Evolutionary conservation across 2,888 invertebrate species (phyloP).

Genomic region (Hyppa rectilinea): DNA sequence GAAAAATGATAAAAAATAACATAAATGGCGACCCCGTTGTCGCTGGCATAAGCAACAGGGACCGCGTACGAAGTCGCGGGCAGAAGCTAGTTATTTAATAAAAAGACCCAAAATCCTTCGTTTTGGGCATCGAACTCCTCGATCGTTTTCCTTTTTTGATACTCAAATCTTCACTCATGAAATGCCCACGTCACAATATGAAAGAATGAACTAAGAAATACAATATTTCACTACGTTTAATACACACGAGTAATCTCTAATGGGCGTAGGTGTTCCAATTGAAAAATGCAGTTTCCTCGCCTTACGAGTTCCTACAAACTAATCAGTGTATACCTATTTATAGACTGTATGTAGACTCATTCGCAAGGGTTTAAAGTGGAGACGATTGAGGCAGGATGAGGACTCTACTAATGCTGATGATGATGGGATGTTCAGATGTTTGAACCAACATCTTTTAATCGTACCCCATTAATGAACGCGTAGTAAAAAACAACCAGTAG

Average conservation of each 20-base stretch:
- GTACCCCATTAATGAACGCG: no score
- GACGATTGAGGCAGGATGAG: constrained; percentile 28
- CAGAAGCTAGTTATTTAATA: no score
- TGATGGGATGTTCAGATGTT: not conserved
- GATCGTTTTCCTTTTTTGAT: not conserved
- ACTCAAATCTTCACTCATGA: not conserved
- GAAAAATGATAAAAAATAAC: no score
- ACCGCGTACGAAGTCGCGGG: no score
- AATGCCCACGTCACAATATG: not conserved
- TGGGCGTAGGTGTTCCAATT: constrained; percentile 30
- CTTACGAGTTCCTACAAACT: constrained; percentile 33
- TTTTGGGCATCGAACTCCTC: no score
- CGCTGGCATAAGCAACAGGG: no score
- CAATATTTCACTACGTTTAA: not conserved
- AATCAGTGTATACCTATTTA: constrained; percentile 30
- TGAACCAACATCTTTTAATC: no score
- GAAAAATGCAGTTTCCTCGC: constrained; percentile 11
- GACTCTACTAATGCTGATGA: not conserved
- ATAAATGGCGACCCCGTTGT: no score
- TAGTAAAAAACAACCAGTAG: no score
- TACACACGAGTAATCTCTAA: constrained; percentile 17
- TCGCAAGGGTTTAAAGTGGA: constrained; percentile 1
- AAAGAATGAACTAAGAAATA: not conserved
- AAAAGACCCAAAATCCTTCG: no score
- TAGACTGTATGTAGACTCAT: constrained; percentile 16